phyloP scores from a whole-genome alignment of 2,113 vertebrate genomes.

The Atlantisia rogersi region DNA sequence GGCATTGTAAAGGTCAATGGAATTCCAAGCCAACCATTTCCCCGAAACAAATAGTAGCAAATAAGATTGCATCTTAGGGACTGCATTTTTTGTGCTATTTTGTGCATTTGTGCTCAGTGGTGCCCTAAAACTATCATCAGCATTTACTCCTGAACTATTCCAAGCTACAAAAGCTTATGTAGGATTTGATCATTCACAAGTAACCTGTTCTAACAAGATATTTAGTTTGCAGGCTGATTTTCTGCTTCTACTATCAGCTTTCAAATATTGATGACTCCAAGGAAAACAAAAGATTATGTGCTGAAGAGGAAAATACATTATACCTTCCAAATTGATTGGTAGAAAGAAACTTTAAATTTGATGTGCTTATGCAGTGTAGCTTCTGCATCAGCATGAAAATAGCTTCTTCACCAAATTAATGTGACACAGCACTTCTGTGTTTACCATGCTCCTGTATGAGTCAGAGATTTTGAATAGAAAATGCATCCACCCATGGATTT shows the following conservation, averaged over 20 bases:
- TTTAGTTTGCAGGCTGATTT: neutral
- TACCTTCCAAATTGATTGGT: neutral
- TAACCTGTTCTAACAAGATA: neutral
- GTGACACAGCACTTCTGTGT: neutral
- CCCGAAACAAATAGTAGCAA: neutral
- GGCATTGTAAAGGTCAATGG: neutral
- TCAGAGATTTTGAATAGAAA: neutral
- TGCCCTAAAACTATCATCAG: neutral
- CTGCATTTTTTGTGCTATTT: neutral
- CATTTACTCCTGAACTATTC: neutral
- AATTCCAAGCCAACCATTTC: neutral
- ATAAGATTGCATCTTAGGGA: neutral
- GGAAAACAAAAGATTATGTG: neutral
- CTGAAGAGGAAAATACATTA: neutral
- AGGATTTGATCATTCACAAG: neutral
- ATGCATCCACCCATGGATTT: neutral
- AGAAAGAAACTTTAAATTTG: neutral
- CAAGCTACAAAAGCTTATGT: neutral
- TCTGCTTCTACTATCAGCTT: neutral
- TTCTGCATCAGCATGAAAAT: neutral
- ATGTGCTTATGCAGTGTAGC: neutral
- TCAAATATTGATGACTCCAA: neutral
- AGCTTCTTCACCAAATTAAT: neutral
- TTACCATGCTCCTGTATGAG: neutral
- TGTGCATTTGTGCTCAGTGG: neutral